These are phyloP conservation scores for Catalaphyllia jardinei DNA, from an alignment of 64 coral and sea anemone species.

Conservation along the genomic window DNA sequence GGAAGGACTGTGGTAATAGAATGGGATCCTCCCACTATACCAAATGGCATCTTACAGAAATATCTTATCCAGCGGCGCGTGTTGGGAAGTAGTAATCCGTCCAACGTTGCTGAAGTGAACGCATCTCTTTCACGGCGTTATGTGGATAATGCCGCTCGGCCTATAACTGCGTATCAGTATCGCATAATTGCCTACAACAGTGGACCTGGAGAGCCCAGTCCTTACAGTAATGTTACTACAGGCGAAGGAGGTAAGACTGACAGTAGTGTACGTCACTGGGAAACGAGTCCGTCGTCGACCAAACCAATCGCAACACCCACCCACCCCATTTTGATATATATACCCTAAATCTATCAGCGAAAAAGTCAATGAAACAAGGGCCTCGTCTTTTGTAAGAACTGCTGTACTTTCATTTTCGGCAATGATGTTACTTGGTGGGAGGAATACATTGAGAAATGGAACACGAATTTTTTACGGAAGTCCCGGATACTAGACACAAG, in stretches of 20 bases:
- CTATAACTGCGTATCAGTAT: constrained; percentile 74
- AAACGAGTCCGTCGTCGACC: too few species aligned
- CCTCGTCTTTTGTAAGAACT: too few species aligned
- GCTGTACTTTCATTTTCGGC: too few species aligned
- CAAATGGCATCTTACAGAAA: constrained; percentile 79
- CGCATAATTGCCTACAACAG: constrained; percentile 77
- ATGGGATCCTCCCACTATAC: constrained; percentile 72
- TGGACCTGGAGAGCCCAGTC: constrained; percentile 77
- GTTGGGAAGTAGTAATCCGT: constrained; percentile 17
- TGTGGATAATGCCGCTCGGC: constrained; percentile 68
- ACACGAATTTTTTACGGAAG: too few species aligned
- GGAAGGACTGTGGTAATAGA: constrained; percentile 65
- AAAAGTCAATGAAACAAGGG: too few species aligned
- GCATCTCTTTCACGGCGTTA: constrained; percentile 60
- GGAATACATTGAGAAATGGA: too few species aligned
- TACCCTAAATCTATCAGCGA: too few species aligned
- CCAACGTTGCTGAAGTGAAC: constrained; percentile 50
- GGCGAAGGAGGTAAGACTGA: constrained; percentile 83
- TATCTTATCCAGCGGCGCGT: constrained; percentile 79
- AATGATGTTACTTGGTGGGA: too few species aligned
- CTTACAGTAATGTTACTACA: constrained; percentile 82
- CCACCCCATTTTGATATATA: too few species aligned
- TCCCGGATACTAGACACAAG: too few species aligned
- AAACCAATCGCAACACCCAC: too few species aligned
- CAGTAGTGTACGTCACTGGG: too few species aligned